Percentiles rank a stretch among this genome's conserved stretches.
Evolutionary conservation across 2,888 invertebrate genomes (phyloP).

Genomic region (Volucella bombylans): DNA sequence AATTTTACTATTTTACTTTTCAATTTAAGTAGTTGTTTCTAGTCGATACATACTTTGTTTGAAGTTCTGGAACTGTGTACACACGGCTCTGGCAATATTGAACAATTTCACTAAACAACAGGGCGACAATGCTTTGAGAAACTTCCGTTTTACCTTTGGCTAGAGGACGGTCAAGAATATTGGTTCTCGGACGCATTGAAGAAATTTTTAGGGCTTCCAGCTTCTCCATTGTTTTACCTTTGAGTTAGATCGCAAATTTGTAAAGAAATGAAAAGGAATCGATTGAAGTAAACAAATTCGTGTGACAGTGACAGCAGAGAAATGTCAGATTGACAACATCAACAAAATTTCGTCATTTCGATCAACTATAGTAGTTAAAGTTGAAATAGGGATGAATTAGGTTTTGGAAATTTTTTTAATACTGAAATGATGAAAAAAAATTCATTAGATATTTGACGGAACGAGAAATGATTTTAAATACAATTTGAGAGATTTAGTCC

Average conservation of each 20-base stretch:
- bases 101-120: constrained; percentile 98
- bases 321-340: background rate
- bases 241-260: background rate
- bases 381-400: too few species aligned
- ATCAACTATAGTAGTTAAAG: too few species aligned
- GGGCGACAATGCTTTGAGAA: constrained; percentile 94
- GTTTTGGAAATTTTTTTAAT: too few species aligned
- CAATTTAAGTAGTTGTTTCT: background rate
- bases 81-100: constrained; percentile 99
- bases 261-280: background rate
- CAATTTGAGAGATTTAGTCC: constrained; percentile 10
- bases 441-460: too few species aligned
- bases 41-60: constrained; percentile 89
- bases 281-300: constrained; percentile 11
- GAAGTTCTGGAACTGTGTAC: constrained; percentile 96
- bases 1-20: constrained; percentile 27
- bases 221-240: constrained; percentile 78
- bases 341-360: background rate
- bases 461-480: too few species aligned
- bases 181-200: constrained; percentile 81
- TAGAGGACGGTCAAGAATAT: constrained; percentile 93
- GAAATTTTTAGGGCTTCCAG: constrained; percentile 81
- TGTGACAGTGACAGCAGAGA: constrained; percentile 1
- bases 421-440: too few species aligned
- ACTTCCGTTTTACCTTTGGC: constrained; percentile 96